Evolutionary conservation across 2,113 vertebrate genomes (phyloP).

Genomic region (Mustela nigripes): DNA sequence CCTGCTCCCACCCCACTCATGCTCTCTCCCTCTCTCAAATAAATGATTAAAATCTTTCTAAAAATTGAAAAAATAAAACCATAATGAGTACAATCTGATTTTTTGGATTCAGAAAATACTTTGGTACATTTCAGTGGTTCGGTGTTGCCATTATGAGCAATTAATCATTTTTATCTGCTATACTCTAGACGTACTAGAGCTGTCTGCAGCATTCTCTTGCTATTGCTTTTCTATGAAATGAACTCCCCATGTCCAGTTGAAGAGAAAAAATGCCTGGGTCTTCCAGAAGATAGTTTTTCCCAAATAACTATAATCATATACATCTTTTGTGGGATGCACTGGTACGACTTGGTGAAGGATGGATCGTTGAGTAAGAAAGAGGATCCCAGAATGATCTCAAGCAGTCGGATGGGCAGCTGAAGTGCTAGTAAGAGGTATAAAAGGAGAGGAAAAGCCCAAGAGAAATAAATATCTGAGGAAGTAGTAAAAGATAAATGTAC

Average conservation of each 20-base stretch:
- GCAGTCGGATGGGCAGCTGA: not conserved
- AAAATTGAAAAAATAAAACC: not conserved
- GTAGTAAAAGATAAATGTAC: not conserved
- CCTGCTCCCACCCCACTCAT: too few species aligned
- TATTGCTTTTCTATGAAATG: slow-evolving; percentile 77
- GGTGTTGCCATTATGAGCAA: slow-evolving; percentile 47
- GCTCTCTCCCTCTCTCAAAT: not conserved
- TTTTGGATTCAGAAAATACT: slow-evolving; percentile 59
- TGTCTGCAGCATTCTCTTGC: slow-evolving; percentile 60
- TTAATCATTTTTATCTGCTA: slow-evolving; percentile 48
- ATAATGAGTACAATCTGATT: slow-evolving; percentile 46
- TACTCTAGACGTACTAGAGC: slow-evolving; percentile 39
- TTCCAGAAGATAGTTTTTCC: not conserved
- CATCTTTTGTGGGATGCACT: not conserved
- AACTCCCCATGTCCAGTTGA: slow-evolving; percentile 56
- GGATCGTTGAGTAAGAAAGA: not conserved
- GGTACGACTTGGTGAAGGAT: not conserved
- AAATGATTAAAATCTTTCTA: not conserved
- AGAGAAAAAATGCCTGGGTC: not conserved
- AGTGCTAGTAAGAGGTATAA: not conserved
- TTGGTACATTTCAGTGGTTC: slow-evolving; percentile 53
- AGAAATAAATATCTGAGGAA: not conserved
- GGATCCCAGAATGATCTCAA: not conserved
- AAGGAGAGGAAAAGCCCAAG: not conserved
- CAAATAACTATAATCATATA: not conserved